phyloP scores from a whole-genome alignment of 2,797 vertebrate species.

The Peromyscus eremicus region DNA sequence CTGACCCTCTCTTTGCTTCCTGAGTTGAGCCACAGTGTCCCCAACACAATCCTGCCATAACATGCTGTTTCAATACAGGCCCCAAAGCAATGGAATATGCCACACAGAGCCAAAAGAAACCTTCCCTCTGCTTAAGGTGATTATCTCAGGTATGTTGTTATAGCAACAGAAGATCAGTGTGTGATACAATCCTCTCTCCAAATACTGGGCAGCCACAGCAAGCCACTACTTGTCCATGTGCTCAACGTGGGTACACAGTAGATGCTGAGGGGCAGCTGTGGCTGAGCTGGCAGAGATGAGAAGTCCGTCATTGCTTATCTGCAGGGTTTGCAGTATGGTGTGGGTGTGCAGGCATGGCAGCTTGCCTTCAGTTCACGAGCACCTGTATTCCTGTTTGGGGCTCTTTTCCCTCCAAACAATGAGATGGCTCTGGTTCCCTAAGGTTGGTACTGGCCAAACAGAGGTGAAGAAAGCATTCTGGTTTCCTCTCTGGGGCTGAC shows the following conservation, averaged over 20 bases:
- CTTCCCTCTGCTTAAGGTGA: not conserved
- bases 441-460: not conserved
- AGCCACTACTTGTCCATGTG: not conserved
- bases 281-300: not conserved
- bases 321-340: not conserved
- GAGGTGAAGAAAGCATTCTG: not conserved
- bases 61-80: not conserved
- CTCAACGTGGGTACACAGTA: too few relatives aligned
- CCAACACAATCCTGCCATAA: not conserved
- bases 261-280: not conserved
- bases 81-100: not conserved
- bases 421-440: not conserved
- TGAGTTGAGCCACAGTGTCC: not conserved
- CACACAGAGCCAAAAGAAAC: not conserved
- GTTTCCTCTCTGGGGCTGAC: not conserved
- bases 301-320: too few relatives aligned
- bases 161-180: not conserved
- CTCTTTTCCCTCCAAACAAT: not conserved
- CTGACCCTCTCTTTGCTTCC: not conserved
- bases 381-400: not conserved
- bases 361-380: not conserved
- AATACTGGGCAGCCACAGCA: not conserved
- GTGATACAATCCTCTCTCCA: not conserved
- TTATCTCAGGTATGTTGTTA: not conserved
- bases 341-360: not conserved